Conservation (phyloP, 2,888 invertebrate species). For the Aspidapion aeneum region DNA sequence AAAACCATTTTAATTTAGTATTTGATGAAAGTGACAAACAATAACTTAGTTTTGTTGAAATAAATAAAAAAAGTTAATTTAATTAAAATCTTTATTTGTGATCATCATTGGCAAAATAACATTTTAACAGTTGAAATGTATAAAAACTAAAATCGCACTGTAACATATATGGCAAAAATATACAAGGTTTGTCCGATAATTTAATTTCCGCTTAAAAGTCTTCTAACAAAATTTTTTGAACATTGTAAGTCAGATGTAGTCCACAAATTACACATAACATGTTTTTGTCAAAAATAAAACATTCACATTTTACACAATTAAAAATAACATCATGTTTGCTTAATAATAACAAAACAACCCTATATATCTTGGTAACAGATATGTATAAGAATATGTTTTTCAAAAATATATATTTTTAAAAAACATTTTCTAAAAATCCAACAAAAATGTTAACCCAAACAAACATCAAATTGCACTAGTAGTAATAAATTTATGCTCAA, state of each 20-base stretch:
- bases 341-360: background rate
- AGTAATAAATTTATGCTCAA: background rate
- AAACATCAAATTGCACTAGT: background rate
- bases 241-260: background rate
- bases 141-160: background rate
- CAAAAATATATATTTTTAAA: background rate
- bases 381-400: background rate
- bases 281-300: background rate
- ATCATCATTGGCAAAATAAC: background rate
- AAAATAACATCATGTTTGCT: too few species aligned
- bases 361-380: background rate
- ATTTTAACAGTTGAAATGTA: background rate
- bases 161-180: background rate
- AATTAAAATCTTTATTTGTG: background rate
- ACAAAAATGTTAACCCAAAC: slow-evolving; percentile 14
- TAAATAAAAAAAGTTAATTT: too few species aligned
- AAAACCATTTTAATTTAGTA: too few species aligned
- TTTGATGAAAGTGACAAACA: too few species aligned
- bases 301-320: background rate
- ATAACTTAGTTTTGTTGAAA: too few species aligned
- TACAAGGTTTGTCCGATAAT: background rate
- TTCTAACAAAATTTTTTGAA: background rate
- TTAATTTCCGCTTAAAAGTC: background rate
- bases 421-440: background rate
- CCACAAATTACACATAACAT: background rate